Base-by-base conservation (phyloP, 2,888 invertebrate species). In the Andrena hattorfiana region DNA sequence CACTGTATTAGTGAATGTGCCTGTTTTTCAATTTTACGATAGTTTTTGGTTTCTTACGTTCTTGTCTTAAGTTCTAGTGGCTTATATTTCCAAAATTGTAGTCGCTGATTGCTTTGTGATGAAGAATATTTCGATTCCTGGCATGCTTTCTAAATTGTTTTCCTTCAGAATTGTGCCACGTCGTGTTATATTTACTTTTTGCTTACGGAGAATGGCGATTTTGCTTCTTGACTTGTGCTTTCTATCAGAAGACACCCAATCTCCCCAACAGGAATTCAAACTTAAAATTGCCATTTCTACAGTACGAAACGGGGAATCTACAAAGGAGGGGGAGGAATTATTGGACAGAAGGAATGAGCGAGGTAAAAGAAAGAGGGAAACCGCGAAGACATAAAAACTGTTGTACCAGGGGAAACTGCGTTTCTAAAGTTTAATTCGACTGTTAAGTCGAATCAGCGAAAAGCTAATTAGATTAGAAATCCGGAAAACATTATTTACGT, bases 201-300 rank as follows among this genome's bases (percentile, higher is more conserved):
- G 10, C 8, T 8, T 4, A 10, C 8, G 23, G 0, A 56, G 56
- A 32, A 20, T 62, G 32, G n/a, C 30, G 16, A 8, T 56, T 54
- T 54, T 32, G 23, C 23, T 68, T 35, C 23, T 10, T 23, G 13
- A 16, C 48, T 48, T 49, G 42, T 30, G 30, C 30, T 62, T 13
- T 30, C 8, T 28, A 28, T 73, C 16, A 16, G 51, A 28, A n/a
- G 35, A 23, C 35, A 28, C 2, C 26, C 32, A 64, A 32, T 30
- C 30, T 35, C 67, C 26, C 48, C 63, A 20, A 32, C 60, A 59
- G 54, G 77, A 73, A 78, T 85, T 59, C 75, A 64, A 85, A 88
- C 81, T 86, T 83, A 81, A 80, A 85, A 87, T 85, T 84, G 79
- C 73, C 64, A 71, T 75, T 49, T 71, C 56, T 62, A 72, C 73